phyloP scores from a whole-genome alignment of 2,888 invertebrate species.

The Hyposoter dolosus region DNA sequence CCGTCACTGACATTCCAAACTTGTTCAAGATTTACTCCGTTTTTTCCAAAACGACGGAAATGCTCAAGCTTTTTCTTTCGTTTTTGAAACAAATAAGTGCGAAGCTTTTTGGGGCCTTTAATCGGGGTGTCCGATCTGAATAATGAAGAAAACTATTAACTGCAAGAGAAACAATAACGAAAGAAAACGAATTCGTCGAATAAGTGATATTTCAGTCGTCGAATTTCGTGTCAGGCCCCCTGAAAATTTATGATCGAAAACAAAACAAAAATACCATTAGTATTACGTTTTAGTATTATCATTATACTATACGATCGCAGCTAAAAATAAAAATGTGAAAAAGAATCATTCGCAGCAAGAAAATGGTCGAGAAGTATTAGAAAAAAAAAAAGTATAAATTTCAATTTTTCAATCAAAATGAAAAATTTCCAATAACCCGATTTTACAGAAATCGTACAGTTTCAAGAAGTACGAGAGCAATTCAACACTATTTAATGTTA shows the following conservation, averaged over 20 bases:
- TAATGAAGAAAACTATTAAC: background rate
- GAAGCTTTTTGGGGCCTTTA: constrained; percentile 43
- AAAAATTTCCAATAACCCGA: background rate
- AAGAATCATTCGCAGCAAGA: constrained; percentile 30
- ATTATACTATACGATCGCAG: constrained; percentile 43
- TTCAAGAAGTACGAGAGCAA: background rate
- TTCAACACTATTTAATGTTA: background rate
- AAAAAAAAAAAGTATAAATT: background rate
- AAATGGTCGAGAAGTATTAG: background rate
- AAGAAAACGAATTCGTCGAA: background rate
- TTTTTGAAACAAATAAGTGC: constrained; percentile 4
- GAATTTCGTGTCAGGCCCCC: background rate
- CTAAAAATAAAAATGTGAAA: constrained; percentile 31
- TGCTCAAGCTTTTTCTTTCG: constrained; percentile 41
- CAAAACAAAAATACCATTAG: constrained; percentile 64
- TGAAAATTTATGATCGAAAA: constrained; percentile 25
- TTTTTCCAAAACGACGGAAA: constrained; percentile 31
- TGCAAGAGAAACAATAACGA: background rate
- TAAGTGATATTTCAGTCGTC: background rate
- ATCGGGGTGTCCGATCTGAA: constrained; percentile 25
- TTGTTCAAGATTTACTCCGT: constrained; percentile 38
- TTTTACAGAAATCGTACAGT: constrained; percentile 1
- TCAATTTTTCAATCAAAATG: background rate
- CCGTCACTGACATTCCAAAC: constrained; percentile 61
- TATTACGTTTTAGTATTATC: constrained; percentile 68